These are phyloP conservation scores for Erpobdella octoculata DNA, from an alignment of 2,888 invertebrate genomes.

Conservation along the genomic window DNA sequence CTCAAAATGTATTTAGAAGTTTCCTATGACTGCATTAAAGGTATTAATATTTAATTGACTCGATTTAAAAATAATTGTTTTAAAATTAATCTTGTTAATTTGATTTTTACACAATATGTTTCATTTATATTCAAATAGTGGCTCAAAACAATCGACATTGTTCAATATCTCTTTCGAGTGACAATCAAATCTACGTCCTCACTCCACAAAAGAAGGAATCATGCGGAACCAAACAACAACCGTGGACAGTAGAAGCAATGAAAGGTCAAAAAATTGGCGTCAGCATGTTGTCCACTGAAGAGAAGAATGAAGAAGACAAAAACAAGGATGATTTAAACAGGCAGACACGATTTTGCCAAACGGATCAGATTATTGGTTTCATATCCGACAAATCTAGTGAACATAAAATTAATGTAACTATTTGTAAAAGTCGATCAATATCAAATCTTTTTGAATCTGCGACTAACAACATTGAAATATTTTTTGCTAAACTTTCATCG, in stretches of 20 bases:
- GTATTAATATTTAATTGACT: not conserved
- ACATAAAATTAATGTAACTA: not conserved
- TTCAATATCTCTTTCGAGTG: not conserved
- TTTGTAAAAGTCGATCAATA: not conserved
- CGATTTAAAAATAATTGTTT: not conserved
- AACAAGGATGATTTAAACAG: not conserved
- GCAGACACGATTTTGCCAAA: not conserved
- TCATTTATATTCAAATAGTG: not conserved
- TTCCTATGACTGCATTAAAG: not conserved
- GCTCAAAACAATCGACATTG: slow-evolving; percentile 2
- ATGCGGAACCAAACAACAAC: slow-evolving; percentile 16
- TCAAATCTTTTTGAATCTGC: not conserved
- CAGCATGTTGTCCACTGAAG: not conserved
- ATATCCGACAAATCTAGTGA: not conserved
- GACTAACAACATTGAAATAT: no score
- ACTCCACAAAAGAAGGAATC: not conserved
- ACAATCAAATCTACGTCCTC: not conserved
- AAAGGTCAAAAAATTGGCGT: slow-evolving; percentile 16
- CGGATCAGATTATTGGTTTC: not conserved
- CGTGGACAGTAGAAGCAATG: slow-evolving; percentile 21
- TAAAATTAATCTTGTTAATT: not conserved
- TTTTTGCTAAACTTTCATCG: no score
- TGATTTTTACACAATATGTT: not conserved
- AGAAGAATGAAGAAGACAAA: not conserved
- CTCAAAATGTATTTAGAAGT: not conserved